Base-by-base conservation (phyloP, 2,888 invertebrate species). In the Heliconius hortense region DNA sequence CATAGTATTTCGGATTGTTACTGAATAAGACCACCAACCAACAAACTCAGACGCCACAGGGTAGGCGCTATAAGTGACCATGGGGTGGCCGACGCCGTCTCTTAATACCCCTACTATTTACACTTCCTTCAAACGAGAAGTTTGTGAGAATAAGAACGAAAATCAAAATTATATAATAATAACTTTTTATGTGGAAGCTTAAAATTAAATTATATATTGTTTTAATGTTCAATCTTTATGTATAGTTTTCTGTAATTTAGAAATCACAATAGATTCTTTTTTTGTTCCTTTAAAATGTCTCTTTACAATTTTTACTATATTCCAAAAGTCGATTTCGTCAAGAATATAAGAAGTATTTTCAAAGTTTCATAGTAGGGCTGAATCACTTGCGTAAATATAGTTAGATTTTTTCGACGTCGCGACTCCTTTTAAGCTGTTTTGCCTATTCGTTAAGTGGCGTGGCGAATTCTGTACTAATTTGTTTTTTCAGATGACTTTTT, bases 361-460 rank as follows among this genome's bases (percentile, higher is more conserved):
- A 69, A n/a, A 35, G 26, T 35, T 56, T 31, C 21, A 2, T 87
- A 78, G 88, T 90, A 87, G 79, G 81, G 83, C 80, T 70, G 69
- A 66, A 73, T 79, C 80, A 82, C 84, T 90, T 87, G 87, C 86
- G 82, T 85, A 83, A 89, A 87, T 85, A 82, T 86, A 87, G 84
- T 81, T 76, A 80, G 76, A 82, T 92, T 93, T 92, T 93, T 93
- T 92, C 81, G 78, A 77, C 83, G 92, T 92, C 92, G 88, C 93
- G 92, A 87, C 93, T 86, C 84, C 85, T 87, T 88, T 87, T 85
- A 87, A 89, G 83, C 84, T 92, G 91, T 93, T 93, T 89, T 90
- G 91, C 84, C 89, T 90, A 86, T 85, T 83, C 86, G 88, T 88
- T 91, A 92, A 93, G 93, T 92, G 92, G 87, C 87, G 88, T 90